Evolutionary conservation across 2,113 vertebrate species (phyloP), one percentile per base, ranked within the genome.

Genomic region (Pedionomus torquatus): DNA sequence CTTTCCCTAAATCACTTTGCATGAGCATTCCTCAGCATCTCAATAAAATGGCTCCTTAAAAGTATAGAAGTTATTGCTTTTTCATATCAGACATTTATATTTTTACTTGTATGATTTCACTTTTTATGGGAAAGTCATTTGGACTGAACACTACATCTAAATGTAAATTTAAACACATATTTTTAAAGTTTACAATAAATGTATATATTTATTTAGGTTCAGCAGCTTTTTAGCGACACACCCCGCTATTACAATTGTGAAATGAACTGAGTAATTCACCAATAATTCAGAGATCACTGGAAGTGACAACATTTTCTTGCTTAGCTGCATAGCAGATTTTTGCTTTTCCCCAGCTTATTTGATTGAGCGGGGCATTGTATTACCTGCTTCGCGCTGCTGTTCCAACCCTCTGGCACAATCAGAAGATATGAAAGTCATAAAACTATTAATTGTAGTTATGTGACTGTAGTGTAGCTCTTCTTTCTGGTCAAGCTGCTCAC

Each of bases 321-420:
- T 83, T 83, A 68, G 65, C 21, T 88, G 43, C 48, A 69, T 5
- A 80, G 52, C 46, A 83, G 66, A 71, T 88, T 76, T 88, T 83
- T 76, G n/a, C 31, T 68, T 93, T 78, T 68, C 55, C 24, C 28
- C 57, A 88, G n/a, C 6, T 33, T 74, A 37, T 78, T 49, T 57
- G 49, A 75, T 48, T 57, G 71, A 61, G 54, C 1, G 1, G 54
- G 49, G 35, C 78, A 87, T 35, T 12, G 33, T 41, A n/a, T 30
- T 60, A 28, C 64, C 72, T 54, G 44, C 37, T 68, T 78, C 21
- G 24, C 58, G 65, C 55, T 79, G 77, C 60, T 87, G 11, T 79
- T 90, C 30, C 69, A 83, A 51, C 39, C 54, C 52, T 63, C 15
- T 78, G 46, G 12, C 28, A 77, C 24, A 10, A 51, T 81, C 39